A percentile compares a stretch with the other conserved stretches of the same genome.
These are phyloP conservation scores for Anas platyrhynchos DNA, from an alignment of 2,113 vertebrate species.

Conservation along the genomic window DNA sequence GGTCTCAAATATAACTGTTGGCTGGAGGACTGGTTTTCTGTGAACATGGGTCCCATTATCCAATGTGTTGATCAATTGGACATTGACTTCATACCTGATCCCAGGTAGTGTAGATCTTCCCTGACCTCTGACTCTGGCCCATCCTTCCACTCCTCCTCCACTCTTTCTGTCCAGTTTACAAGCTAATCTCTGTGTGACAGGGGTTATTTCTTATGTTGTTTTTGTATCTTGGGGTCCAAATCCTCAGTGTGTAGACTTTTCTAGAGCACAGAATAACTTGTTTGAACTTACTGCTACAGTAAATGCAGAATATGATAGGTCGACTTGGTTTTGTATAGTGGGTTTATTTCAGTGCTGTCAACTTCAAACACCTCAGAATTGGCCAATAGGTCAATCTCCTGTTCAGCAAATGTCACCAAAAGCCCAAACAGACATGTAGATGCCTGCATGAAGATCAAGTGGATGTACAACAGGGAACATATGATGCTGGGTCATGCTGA, in stretches of 20 bases:
- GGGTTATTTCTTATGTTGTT: not conserved
- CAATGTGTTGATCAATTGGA: not conserved
- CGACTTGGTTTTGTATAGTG: not conserved
- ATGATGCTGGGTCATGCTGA: rapidly evolving
- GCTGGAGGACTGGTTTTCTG: not conserved
- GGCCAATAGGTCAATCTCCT: not conserved
- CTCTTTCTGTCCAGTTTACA: not conserved
- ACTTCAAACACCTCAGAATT: not conserved
- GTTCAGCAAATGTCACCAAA: not conserved
- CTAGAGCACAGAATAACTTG: not conserved
- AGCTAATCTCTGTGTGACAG: not conserved
- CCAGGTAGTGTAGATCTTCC: not conserved
- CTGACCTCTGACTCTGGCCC: not conserved
- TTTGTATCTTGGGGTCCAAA: not conserved
- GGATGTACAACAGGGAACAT: not conserved
- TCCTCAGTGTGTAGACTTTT: not conserved
- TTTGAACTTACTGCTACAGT: not conserved
- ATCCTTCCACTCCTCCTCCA: not conserved
- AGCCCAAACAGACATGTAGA: not conserved
- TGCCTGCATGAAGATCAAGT: not conserved
- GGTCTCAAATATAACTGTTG: not conserved
- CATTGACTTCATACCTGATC: not conserved
- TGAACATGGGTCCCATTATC: not conserved
- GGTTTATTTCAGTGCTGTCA: not conserved
- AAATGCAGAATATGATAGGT: not conserved